These are phyloP conservation scores for Phrynocephalus versicolor DNA, from an alignment of 2,113 vertebrate genomes.

Conservation along the genomic window DNA sequence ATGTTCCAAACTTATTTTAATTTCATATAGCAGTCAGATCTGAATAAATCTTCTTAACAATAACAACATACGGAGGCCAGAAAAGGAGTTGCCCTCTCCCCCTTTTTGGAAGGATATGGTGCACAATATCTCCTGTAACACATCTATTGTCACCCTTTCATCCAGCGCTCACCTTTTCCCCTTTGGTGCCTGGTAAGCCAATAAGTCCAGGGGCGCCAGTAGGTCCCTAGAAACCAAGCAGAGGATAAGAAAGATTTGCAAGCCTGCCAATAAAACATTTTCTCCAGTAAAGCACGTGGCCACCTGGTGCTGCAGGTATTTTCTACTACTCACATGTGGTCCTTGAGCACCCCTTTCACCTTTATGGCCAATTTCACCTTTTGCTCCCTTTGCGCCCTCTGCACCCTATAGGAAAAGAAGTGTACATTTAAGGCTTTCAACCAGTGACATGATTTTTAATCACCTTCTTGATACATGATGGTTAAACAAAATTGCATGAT, in stretches of 20 bases:
- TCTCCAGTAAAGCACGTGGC: not conserved
- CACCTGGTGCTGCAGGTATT: not conserved
- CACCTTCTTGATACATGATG: not conserved
- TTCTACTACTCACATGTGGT: not conserved
- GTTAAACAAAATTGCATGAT: not conserved
- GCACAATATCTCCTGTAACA: not conserved
- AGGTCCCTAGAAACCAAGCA: slow-evolving; percentile 61
- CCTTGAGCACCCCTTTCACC: slow-evolving; percentile 55
- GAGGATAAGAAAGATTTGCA: slow-evolving; percentile 6
- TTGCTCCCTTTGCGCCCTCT: slow-evolving; percentile 79
- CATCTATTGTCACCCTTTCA: not conserved
- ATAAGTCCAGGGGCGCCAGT: slow-evolving; percentile 81
- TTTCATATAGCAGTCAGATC: not conserved
- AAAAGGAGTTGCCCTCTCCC: too few species aligned
- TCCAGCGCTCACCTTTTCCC: slow-evolving; percentile 84
- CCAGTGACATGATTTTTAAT: not conserved
- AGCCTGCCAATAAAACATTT: not conserved
- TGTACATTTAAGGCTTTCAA: not conserved
- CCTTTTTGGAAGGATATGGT: too few species aligned
- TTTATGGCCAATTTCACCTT: slow-evolving; percentile 72
- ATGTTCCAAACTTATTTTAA: not conserved
- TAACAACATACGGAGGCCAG: too few species aligned
- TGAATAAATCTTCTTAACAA: not conserved
- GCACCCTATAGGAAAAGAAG: slow-evolving; percentile 63
- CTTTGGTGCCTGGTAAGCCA: slow-evolving; percentile 92